Base-by-base conservation (phyloP, 2,113 vertebrate species). In the Erythrocebus patas region DNA sequence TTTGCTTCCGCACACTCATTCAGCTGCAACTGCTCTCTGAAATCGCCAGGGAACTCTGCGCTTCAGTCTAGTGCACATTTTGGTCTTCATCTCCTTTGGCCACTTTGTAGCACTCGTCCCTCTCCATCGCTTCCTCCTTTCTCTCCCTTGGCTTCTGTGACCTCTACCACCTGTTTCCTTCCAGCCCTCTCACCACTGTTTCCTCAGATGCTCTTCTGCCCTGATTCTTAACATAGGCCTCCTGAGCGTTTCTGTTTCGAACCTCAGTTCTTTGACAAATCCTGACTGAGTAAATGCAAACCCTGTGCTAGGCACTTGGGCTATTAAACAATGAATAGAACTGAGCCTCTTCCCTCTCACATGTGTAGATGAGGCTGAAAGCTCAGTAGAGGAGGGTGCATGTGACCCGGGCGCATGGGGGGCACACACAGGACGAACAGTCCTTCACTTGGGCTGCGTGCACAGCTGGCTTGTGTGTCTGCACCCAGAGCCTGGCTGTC, bases 361-460 rank as follows among this genome's bases (percentile, higher is more conserved):
- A 1, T 57, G n/a, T 22, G 30, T 32, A 45, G 38, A 40, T n/a
- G 38, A 82, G 30, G 38, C 78, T 43, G 48, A 70, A 43, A 32
- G 11, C 14, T n/a, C 50, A 68, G 17, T 5, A n/a, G 73, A 73
- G 83, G 20, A 45, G n/a, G 84, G 50, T 20, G 50, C 12, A 0
- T 59, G n/a, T 38, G 55, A 32, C 7, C 23, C 5, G 1, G 27
- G 27, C 35, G 27, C 14, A 14, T n/a, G 22, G 13, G 38, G 32
- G 22, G 50, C 38, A 14, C 9, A 32, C 23, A 25, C 35, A 73
- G 85, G 40, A n/a, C 72, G 35, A 35, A 20, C 35, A 3, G 0
- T 5, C 27, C 70, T 57, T 6, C n/a, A 0, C 40, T 22, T 1
- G 3, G 27, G n/a, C 61, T 32, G 32, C 3, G 2, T 10, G 27